Evolutionary conservation across 2,113 vertebrate species (phyloP), one percentile per base, ranked within the genome.

Genomic region (Zosterops pallidus): DNA sequence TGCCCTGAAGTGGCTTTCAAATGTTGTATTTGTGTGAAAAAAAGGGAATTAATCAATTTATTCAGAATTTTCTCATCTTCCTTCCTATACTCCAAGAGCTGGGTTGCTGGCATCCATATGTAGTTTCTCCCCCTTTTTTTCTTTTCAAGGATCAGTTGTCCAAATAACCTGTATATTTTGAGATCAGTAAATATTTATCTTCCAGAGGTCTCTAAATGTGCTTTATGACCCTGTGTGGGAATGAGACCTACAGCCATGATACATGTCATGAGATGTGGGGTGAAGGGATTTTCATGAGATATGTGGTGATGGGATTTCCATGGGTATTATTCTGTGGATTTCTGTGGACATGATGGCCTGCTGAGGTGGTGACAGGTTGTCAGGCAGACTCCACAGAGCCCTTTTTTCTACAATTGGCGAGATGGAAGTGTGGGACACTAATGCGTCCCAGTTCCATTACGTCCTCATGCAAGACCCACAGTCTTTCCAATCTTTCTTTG

Each of bases 231-330:
- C 11, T 42, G 14, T 47, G 46, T 53, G 26, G 8, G 17, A 69
- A 62, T 26, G 25, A 62, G 41, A 18, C 21, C 25, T 49, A 35
- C 18, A 62, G 41, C 14, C 31, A 16, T 41, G 11, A 55, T 21
- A 25, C 11, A 14, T 29, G 9, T 16, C 4, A 25, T n/a, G 20
- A 74, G 8, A 24, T 29, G 57, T 0, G 0, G 18, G n/a, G 6
- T 46, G 25, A 52, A 53, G 20, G 9, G 13, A 31, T 60, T 53
- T 46, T 77, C 28, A n/a, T 78, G 64, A 47, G 29, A 17, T 29
- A 55, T 6, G 29, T 0, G 2, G 17, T 47, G 16, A 63, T 33
- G 22, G 18, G 11, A 59, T 68, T 59, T 74, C 26, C 0, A 0
- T 59, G 19, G 12, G 17, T 35, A 13, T 37, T 33, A 22, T 28